Evolutionary conservation across 2,113 vertebrate species (phyloP).

Genomic region (Carlito syrichta): DNA sequence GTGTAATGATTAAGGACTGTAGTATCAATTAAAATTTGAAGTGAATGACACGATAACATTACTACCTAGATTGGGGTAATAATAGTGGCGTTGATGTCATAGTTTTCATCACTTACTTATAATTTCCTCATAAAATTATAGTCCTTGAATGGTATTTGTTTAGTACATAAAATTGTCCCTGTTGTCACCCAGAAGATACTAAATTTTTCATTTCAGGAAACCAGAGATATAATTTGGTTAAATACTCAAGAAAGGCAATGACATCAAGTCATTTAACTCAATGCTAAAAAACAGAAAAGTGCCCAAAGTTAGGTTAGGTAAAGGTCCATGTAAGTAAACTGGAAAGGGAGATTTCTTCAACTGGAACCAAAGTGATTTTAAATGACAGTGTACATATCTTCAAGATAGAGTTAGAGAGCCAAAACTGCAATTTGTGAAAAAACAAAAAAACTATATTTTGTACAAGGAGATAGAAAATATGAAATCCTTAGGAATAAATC

Average conservation of each 20-base stretch:
- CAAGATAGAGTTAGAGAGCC: background rate
- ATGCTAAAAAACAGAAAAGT: background rate
- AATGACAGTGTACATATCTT: background rate
- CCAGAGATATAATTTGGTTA: background rate
- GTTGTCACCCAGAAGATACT: background rate
- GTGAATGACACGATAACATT: background rate
- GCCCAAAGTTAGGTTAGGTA: background rate
- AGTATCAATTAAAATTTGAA: background rate
- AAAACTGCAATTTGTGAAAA: background rate
- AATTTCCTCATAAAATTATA: background rate
- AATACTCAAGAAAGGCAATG: background rate
- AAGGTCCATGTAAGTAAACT: background rate
- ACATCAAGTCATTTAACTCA: background rate
- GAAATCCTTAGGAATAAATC: background rate
- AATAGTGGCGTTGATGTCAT: background rate
- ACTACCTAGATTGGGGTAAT: background rate
- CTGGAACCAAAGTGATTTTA: background rate
- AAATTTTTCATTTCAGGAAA: background rate
- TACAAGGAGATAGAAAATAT: background rate
- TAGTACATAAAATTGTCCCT: background rate
- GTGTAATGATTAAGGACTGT: background rate
- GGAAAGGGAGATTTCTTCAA: background rate
- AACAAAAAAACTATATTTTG: background rate
- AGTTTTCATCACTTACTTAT: background rate
- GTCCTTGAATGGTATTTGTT: background rate